Evolutionary conservation across 2,797 vertebrate species (phyloP), one percentile per base, ranked within the genome.

Genomic region (Margarornis squamiger): DNA sequence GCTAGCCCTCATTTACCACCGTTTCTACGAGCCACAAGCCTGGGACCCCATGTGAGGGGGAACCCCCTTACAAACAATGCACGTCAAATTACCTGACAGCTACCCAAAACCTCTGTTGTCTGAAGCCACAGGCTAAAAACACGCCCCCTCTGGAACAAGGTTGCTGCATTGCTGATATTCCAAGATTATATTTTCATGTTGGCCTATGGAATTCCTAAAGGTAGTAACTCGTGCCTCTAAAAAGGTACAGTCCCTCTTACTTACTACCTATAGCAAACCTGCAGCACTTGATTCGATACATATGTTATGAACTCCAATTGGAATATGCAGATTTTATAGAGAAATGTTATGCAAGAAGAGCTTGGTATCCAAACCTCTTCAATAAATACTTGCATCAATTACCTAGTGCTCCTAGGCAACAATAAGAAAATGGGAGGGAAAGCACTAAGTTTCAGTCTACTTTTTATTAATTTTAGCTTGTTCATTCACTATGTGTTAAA

Each of bases 401-500:
- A 49, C 72, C 30, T 45, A n/a, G 36, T 43, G 52, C 36, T 89
- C 71, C 78, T 34, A 81, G 81, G 77, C 23, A 96, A 43, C 41
- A 77, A 77, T 51, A 95, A 72, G 48, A 58, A 82, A 86, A 93
- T 86, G 29, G 36, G 81, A 81, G 49, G 30, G 36, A 90, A 94
- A 86, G 36, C 16, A 71, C 48, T 93, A 96, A 90, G 84, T 72
- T 94, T 74, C 48, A 61, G n/a, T 72, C 61, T 79, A 49, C 23
- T 95, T 94, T 93, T 89, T 94, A 81, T 83, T 95, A 80, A 96
- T 93, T 63, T 95, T 61, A 51, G 22, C 66, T 88, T 83, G 26
- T 76, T 88, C 93, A 71, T 86, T 95, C 76, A 58, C 48, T 90
- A 52, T 80, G 39, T 88, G 87, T 87, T 97, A 96, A 96, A 93